Evolutionary conservation across 1,140 invertebrate species (phyloP).

Genomic region (Drosophila melanogaster): Release_6_plus_ISO1_MT NT_033777.3:19127001-19127500

Average conservation of each 20-base stretch:
- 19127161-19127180: conserved; percentile 65
- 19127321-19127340: too few species aligned
- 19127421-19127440: not conserved
- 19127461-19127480: conserved; percentile 6
- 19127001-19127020: conserved; percentile 80
- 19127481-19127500: not conserved
- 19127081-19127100: conserved; percentile 88
- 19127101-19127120: conserved; percentile 63
- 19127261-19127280: too few species aligned
- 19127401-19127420: not conserved
- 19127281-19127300: too few species aligned
- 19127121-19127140: conserved; percentile 66
- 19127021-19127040: conserved; percentile 84
- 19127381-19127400: too few species aligned
- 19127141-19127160: conserved; percentile 20
- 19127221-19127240: too few species aligned
- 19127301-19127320: too few species aligned
- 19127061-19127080: conserved; percentile 89
- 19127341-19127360: too few species aligned
- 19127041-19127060: conserved; percentile 88
- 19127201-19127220: conserved; percentile 90
- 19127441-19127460: not conserved
- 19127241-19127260: too few species aligned
- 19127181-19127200: conserved; percentile 88
- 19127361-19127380: too few species aligned